phyloP scores from a whole-genome alignment of 2,797 vertebrate genomes.

The Anguilla anguilla region DNA sequence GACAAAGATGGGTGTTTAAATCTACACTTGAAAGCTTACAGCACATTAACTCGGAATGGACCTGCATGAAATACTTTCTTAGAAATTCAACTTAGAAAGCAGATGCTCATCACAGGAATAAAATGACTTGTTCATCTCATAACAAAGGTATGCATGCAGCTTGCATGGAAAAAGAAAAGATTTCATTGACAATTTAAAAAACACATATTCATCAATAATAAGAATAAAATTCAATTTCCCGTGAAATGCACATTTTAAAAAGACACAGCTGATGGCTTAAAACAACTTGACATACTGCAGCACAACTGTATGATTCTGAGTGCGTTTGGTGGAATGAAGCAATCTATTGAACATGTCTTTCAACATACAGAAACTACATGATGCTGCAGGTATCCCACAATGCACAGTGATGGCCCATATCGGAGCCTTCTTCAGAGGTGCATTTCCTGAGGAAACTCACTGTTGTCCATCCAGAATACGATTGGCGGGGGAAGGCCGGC shows the following conservation, averaged over 20 bases:
- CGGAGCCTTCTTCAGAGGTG: neutral
- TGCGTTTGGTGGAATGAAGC: neutral
- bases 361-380: neutral
- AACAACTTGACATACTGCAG: neutral
- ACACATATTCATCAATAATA: neutral
- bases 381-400: neutral
- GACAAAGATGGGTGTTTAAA: neutral
- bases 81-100: neutral
- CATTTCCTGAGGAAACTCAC: constrained; percentile 71
- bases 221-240: neutral
- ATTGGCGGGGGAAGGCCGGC: constrained; percentile 90
- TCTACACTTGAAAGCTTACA: neutral
- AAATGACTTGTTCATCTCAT: neutral
- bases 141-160: neutral
- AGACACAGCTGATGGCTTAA: neutral
- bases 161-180: neutral
- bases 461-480: constrained; percentile 99
- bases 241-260: neutral
- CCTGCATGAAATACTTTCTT: neutral
- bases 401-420: neutral
- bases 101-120: neutral
- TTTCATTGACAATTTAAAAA: neutral
- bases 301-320: neutral
- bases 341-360: neutral
- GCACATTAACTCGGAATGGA: neutral